A percentile compares a stretch with the other conserved stretches of the same genome.
Evolutionary conservation across 1,140 invertebrate species (phyloP).

Genomic region (Rhynchophorus ferrugineus): DNA sequence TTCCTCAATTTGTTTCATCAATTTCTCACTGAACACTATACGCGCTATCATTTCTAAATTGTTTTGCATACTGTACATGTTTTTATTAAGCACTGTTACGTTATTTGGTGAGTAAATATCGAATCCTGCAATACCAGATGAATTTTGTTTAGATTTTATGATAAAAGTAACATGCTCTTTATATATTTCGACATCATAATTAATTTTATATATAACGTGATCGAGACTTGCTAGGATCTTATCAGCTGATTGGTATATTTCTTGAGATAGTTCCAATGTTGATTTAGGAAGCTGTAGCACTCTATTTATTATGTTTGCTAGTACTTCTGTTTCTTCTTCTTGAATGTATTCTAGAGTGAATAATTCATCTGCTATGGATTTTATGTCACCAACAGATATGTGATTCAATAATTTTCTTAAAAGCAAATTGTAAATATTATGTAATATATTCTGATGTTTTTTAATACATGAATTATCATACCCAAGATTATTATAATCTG

Average conservation of each 20-base stretch:
- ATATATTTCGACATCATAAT: background rate
- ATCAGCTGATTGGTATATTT: background rate
- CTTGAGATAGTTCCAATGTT: conserved; percentile 1
- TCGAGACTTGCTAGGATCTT: conserved; percentile 6
- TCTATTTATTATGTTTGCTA: conserved; percentile 5
- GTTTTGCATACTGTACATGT: background rate
- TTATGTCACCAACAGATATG: too few relatives aligned
- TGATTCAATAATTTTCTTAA: too few relatives aligned
- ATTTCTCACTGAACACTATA: conserved; percentile 6
- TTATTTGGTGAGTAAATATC: too few relatives aligned
- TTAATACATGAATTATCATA: too few relatives aligned
- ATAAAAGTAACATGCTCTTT: conserved; percentile 8
- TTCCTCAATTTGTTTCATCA: conserved; percentile 5
- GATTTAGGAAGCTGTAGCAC: conserved; percentile 1
- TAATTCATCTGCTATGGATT: too few relatives aligned
- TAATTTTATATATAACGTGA: conserved; percentile 1
- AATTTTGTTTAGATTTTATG: conserved; percentile 9
- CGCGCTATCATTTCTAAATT: background rate
- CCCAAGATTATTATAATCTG: too few relatives aligned
- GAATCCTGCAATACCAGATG: conserved; percentile 7
- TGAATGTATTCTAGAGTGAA: too few relatives aligned
- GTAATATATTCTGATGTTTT: too few relatives aligned
- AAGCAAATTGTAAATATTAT: too few relatives aligned
- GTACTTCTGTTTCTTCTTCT: background rate
- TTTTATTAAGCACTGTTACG: conserved; percentile 1